These are phyloP conservation scores for Myodes glareolus DNA, from an alignment of 2,113 vertebrate species.

Conservation along the genomic window DNA sequence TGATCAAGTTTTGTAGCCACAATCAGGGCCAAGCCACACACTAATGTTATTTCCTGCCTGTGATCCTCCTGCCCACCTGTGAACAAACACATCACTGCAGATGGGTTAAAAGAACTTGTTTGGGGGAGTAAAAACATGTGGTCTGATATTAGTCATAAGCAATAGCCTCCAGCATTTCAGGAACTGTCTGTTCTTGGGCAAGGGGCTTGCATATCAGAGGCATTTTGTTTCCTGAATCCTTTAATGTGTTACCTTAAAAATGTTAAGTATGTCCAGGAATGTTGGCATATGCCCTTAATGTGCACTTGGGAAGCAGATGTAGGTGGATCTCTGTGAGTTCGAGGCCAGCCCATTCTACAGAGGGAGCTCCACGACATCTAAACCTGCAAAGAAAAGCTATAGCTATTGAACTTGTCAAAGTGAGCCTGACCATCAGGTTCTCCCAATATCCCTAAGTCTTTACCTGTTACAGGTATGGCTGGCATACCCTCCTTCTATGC, in stretches of 20 bases:
- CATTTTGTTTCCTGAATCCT: background rate
- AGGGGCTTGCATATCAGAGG: background rate
- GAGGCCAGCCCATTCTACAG: background rate
- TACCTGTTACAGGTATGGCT: too few species aligned
- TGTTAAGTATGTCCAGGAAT: background rate
- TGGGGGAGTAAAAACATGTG: background rate
- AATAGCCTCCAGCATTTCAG: background rate
- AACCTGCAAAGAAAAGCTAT: background rate
- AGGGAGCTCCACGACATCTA: background rate
- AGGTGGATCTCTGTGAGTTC: background rate
- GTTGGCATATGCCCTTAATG: background rate
- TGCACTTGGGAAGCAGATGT: background rate
- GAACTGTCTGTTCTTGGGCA: background rate
- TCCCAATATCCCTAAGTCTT: too few species aligned
- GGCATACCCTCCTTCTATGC: too few species aligned
- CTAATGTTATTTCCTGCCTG: background rate
- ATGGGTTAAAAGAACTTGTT: background rate
- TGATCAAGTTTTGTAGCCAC: background rate
- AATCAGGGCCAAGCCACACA: background rate
- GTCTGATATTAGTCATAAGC: background rate
- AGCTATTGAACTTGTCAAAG: background rate
- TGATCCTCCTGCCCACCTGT: background rate
- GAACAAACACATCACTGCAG: background rate
- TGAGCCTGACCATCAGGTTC: background rate
- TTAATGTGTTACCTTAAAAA: background rate